These are phyloP conservation scores for Centropyge bicolor DNA, from an alignment of 2,797 vertebrate genomes.

Conservation along the genomic window DNA sequence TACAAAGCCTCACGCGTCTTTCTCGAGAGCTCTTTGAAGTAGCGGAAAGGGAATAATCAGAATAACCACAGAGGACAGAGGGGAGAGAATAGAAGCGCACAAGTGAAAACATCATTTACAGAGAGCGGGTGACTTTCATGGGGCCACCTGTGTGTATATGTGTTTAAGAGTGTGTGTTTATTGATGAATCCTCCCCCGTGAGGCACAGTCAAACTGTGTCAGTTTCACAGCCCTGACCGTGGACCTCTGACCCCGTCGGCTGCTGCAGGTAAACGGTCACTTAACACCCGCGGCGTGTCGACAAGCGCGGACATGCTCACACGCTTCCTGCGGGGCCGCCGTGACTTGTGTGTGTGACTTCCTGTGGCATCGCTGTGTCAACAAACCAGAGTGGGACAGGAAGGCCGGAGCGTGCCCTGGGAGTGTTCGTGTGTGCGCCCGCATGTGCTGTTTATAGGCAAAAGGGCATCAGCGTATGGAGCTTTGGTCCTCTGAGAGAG, in stretches of 20 bases:
- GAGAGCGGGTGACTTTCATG: slow-evolving; percentile 33
- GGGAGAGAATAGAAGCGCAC: slow-evolving; percentile 23
- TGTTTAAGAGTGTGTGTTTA: slow-evolving; percentile 54
- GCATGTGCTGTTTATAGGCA: slow-evolving; percentile 24
- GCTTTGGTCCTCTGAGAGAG: slow-evolving; percentile 18
- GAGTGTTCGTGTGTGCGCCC: slow-evolving; percentile 20
- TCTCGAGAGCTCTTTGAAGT: slow-evolving; percentile 70
- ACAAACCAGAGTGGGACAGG: slow-evolving; percentile 68
- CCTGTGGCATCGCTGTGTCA: slow-evolving; percentile 76
- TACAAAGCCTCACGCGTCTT: slow-evolving; percentile 60
- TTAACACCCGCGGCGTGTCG: slow-evolving; percentile 41
- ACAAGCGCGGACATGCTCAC: slow-evolving; percentile 23
- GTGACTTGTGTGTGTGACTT: slow-evolving; percentile 55
- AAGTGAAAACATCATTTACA: slow-evolving; percentile 38
- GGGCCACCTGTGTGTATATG: slow-evolving; percentile 38
- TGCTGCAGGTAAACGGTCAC: slow-evolving; percentile 61
- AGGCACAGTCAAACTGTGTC: slow-evolving; percentile 13
- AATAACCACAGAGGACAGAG: slow-evolving; percentile 63
- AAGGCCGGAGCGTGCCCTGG: slow-evolving; percentile 58
- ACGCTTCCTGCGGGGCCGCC: slow-evolving; percentile 60
- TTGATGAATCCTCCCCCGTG: slow-evolving; percentile 43
- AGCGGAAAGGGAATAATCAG: slow-evolving; percentile 57
- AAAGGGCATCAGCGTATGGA: slow-evolving; percentile 12
- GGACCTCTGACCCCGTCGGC: slow-evolving; percentile 49
- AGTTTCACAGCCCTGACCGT: slow-evolving; percentile 1